Evolutionary conservation across 37 sponge, comb jelly and placozoan species (phyloP).

Genomic region (Amphimedon queenslandica): DNA sequence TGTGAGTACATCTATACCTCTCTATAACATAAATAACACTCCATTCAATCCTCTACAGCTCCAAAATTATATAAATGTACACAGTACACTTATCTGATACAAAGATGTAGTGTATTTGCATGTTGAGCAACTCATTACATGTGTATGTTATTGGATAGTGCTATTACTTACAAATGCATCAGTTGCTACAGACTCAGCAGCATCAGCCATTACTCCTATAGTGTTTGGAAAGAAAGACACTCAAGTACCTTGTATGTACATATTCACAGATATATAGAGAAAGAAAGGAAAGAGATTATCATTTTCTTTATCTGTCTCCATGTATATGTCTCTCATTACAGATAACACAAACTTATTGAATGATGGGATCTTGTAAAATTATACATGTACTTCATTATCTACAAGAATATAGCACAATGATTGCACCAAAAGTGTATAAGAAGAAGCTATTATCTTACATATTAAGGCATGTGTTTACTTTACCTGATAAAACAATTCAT

Average conservation of each 20-base stretch:
- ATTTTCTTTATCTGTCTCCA: constrained; percentile 50
- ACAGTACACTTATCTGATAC: too few species aligned
- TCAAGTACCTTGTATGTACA: constrained; percentile 74
- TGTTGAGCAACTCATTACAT: too few species aligned
- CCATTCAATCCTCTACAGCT: constrained; percentile 13
- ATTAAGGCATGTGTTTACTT: not conserved
- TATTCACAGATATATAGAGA: constrained; percentile 58
- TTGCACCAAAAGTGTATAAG: not conserved
- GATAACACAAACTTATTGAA: constrained; percentile 87
- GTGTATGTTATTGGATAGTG: too few species aligned
- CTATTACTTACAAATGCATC: constrained; percentile 53
- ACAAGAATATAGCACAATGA: not conserved
- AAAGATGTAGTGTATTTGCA: too few species aligned
- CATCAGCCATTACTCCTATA: constrained; percentile 86
- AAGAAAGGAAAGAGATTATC: not conserved
- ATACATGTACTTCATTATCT: constrained; percentile 51
- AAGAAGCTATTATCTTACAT: too few species aligned
- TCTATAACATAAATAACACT: too few species aligned
- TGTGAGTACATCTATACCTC: constrained; percentile 22
- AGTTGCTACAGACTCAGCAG: constrained; percentile 76
- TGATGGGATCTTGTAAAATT: constrained; percentile 50
- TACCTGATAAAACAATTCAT: constrained; percentile 69
- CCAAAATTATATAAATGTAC: too few species aligned
- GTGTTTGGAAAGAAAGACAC: constrained; percentile 82
- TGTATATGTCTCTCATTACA: constrained; percentile 80